phyloP scores from a whole-genome alignment of 2,797 vertebrate genomes.

The Microctenopoma stevenorrisi region DNA sequence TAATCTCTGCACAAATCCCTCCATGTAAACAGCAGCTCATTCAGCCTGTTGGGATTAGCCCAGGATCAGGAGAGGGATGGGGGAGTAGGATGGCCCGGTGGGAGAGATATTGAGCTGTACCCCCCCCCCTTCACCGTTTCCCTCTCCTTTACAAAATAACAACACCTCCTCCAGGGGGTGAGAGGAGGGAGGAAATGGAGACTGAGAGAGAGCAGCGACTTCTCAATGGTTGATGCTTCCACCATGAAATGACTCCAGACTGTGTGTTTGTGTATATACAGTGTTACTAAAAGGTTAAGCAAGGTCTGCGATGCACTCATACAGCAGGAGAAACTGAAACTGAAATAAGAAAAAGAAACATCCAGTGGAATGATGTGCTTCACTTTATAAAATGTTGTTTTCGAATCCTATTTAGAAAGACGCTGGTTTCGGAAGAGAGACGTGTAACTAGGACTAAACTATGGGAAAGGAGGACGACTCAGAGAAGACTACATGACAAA shows the following conservation, averaged over 20 bases:
- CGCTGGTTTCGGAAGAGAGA: background rate
- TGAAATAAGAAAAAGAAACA: too few species aligned
- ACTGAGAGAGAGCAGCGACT: constrained; percentile 10
- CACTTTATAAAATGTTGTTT: too few species aligned
- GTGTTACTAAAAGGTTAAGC: background rate
- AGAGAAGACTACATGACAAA: background rate
- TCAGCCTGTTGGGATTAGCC: constrained; percentile 90
- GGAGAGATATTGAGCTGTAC: constrained; percentile 80
- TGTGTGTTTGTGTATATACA: constrained; percentile 10
- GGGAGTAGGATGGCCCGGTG: constrained; percentile 75
- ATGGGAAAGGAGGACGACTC: constrained; percentile 19
- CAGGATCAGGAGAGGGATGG: constrained; percentile 77
- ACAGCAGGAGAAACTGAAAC: background rate
- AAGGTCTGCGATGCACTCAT: background rate
- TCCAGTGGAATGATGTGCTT: too few species aligned
- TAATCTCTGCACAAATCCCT: constrained; percentile 91
- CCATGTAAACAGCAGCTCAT: constrained; percentile 90
- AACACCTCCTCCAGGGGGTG: constrained; percentile 54
- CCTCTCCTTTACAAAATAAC: constrained; percentile 46
- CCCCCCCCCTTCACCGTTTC: background rate
- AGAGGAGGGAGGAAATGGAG: constrained; percentile 50
- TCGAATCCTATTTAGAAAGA: background rate
- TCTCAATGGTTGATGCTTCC: constrained; percentile 33
- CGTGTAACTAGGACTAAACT: constrained; percentile 1
- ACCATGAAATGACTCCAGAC: constrained; percentile 24